Evolutionary conservation across 2,888 invertebrate species (phyloP).

Genomic region (Sympetrum striolatum): DNA sequence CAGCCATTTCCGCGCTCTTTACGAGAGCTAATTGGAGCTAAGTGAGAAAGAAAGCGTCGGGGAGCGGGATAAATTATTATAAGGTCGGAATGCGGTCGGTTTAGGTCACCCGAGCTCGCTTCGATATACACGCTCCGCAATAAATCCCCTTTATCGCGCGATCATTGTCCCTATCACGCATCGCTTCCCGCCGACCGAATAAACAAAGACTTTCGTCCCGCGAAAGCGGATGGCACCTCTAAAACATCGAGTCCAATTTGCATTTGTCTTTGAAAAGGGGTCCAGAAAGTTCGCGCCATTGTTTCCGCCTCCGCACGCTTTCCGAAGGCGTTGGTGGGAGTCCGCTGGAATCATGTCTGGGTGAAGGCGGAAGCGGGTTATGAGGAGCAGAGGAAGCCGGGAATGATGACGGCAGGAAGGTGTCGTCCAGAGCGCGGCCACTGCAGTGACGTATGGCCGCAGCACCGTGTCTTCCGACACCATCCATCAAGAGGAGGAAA

Average conservation of each 20-base stretch:
- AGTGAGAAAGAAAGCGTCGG: not conserved
- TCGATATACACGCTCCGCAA: not conserved
- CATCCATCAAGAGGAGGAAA: not conserved
- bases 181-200: not conserved
- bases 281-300: not conserved
- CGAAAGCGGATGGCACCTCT: not conserved
- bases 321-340: not conserved
- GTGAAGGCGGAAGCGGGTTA: not conserved
- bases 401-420: constrained; percentile 24
- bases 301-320: not conserved
- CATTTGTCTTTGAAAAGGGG: not conserved
- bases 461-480: not conserved
- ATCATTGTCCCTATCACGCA: not conserved
- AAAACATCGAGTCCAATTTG: not conserved
- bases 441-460: not conserved
- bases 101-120: not conserved
- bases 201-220: not conserved
- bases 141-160: not conserved
- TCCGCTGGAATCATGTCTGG: not conserved
- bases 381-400: constrained; percentile 15
- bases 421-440: not conserved
- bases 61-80: not conserved
- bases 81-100: not conserved
- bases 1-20: not conserved
- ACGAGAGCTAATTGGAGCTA: not conserved